Conservation (phyloP, 2,888 invertebrate species). For the Netelia inedita region DNA sequence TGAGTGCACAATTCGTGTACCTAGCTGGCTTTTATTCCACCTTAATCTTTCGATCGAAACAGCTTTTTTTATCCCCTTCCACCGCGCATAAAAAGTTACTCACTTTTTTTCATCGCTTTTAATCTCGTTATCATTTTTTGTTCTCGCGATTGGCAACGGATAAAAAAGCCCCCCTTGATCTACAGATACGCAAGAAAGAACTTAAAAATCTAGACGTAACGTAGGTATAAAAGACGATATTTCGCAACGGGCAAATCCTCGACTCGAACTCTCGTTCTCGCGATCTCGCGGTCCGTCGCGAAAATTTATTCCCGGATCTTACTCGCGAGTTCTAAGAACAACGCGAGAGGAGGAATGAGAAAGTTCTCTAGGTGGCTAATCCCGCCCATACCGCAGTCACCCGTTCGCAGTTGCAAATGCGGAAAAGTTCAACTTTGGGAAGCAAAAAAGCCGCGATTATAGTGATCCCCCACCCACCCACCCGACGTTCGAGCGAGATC, state of each 20-base stretch:
- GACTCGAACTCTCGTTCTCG: constrained; percentile 7
- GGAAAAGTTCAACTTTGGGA: neutral
- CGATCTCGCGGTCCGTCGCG: neutral
- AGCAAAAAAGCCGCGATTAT: constrained; percentile 12
- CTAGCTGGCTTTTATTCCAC: constrained; percentile 12
- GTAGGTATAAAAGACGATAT: neutral
- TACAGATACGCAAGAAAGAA: neutral
- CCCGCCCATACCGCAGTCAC: constrained; percentile 2
- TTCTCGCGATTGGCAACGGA: neutral
- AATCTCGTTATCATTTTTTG: neutral
- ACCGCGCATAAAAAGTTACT: too few relatives aligned
- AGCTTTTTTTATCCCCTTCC: too few relatives aligned
- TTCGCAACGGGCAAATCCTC: neutral
- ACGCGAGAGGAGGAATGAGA: constrained; percentile 16
- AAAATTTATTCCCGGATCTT: constrained; percentile 51
- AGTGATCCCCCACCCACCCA: neutral
- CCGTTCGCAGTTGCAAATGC: neutral
- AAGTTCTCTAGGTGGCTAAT: constrained; percentile 61
- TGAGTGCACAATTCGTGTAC: constrained; percentile 40
- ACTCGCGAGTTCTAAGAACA: neutral
- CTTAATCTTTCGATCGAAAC: constrained; percentile 8
- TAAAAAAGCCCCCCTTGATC: neutral
- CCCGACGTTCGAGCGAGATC: constrained; percentile 10
- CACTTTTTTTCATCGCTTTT: neutral
- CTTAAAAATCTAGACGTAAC: neutral